Evolutionary conservation across 2,113 vertebrate species (phyloP).

Genomic region (Otis tarda): DNA sequence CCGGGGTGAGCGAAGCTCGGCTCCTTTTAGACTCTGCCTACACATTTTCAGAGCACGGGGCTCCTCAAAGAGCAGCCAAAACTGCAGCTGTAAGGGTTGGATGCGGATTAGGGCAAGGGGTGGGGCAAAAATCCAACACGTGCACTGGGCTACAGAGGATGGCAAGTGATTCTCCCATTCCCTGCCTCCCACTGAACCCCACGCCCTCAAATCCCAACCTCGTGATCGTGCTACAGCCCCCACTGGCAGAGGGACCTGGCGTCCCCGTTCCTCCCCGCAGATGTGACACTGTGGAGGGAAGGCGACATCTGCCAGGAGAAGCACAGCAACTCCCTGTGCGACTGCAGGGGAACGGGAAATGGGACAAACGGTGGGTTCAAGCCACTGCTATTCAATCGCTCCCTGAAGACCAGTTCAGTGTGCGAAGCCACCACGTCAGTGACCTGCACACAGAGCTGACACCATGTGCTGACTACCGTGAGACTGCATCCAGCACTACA

Average conservation of each 20-base stretch:
- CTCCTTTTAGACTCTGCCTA: neutral
- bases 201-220: accelerated
- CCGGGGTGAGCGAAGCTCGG: neutral
- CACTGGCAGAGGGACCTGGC: neutral
- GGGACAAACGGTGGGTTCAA: neutral
- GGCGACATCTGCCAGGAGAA: neutral
- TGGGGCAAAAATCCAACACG: neutral
- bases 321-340: neutral
- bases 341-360: neutral
- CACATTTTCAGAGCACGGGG: neutral
- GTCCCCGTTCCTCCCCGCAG: neutral
- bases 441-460: neutral
- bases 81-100: neutral
- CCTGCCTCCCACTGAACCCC: neutral
- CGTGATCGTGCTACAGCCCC: neutral
- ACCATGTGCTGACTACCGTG: accelerated
- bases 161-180: neutral
- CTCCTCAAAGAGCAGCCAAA: neutral
- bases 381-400: neutral
- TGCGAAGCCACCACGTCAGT: neutral
- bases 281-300: neutral
- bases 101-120: neutral
- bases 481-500: neutral
- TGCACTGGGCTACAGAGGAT: neutral
- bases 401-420: neutral